Evolutionary conservation across 2,113 vertebrate genomes (phyloP), one percentile per base, ranked within the genome.

Genomic region (Campylorhamphus procurvoides): DNA sequence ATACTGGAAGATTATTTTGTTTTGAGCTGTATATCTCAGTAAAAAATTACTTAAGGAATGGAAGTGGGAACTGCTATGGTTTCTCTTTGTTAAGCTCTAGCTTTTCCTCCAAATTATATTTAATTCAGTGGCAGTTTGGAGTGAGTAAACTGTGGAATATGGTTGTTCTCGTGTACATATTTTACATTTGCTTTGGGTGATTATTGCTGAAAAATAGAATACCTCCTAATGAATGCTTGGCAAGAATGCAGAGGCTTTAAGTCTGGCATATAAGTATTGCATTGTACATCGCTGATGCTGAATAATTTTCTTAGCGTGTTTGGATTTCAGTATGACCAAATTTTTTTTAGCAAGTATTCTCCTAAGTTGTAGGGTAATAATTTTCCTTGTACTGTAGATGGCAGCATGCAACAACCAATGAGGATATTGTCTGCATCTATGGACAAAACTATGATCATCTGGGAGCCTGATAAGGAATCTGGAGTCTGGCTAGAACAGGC

Each of bases 381-480:
- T 92, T 91, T 93, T 92, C 39, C 96, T 97, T 97, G 94, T 97
- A 94, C 98, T 98, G 94, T 96, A 99, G 99, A 97, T 97, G 98
- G 98, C 58, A 97, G 98, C 93, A 96, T 98, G 86, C 98, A 98
- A 90, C 99, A 99, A 90, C 98, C 98, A 74, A 97, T 99, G 96
- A 98, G 96, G 90, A 95, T 99, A 72, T 97, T 99, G 25, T 99
- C 99, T 72, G 99, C 98, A 6, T 99, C 99, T 66, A 99, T 99
- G 99, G 99, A 99, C 97, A 99, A 99, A 98, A 99, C 99, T 63
- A 99, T 99, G 98, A 99, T 99, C 94, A 96, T 99, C 33, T 99
- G 99, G 99, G 98, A 98, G 94, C 99, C 99, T 42, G 99, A 99
- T 97, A 98, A 99, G 87, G 98, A 98, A 84, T 99, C 99, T 62